Evolutionary conservation across 1,140 invertebrate species (phyloP), one percentile per base, ranked within the genome.

Genomic region (Meloidogyne floridensis): DNA sequence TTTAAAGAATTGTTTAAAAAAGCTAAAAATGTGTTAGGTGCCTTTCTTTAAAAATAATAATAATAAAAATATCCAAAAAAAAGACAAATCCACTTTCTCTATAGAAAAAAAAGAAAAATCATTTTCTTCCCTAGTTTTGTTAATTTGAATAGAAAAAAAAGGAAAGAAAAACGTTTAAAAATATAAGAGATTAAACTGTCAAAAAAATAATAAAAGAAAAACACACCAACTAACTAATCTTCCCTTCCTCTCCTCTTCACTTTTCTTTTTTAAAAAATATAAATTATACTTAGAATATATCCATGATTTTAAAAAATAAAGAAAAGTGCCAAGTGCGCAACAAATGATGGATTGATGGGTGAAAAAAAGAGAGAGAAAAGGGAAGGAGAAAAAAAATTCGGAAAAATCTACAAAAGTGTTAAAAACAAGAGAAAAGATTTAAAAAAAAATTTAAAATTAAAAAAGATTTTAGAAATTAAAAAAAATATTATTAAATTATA

Each of bases 161-260:
- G 2, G 10, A 13, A 54, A 65, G n/a, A 13, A 13, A 65, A 65
- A 65, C 59, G 59, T 65, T 65, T 65, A 65, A 47, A 47, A 47
- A n/a, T 13, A 56, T n/a, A 65, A 65, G n/a, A 65, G 59, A 65
- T 65, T 65, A 65, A 65, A 65, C 59, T 65, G 59, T 65, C 59
- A 65, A 65, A 65, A 65, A 59, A 59, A 3, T 4, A 59, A 11
- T 11, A 32, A 32, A 32, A 32, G 32, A 32, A 32, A 32, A 32
- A 32, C 32, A 32, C 32, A 32, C 32, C 32, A 32, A 32, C 32
- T 32, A 32, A 32, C 32, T 32, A 32, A 32, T 32, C 32, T 32
- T 32, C 51, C 51, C 51, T 53, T 53, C 32, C 32, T 53, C 9
- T 56, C 13, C 54, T 10, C 54, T 56, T 56, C 11, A 59, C 11